Conservation (phyloP, 2,797 vertebrate species). For the Oryzias sinensis region DNA sequence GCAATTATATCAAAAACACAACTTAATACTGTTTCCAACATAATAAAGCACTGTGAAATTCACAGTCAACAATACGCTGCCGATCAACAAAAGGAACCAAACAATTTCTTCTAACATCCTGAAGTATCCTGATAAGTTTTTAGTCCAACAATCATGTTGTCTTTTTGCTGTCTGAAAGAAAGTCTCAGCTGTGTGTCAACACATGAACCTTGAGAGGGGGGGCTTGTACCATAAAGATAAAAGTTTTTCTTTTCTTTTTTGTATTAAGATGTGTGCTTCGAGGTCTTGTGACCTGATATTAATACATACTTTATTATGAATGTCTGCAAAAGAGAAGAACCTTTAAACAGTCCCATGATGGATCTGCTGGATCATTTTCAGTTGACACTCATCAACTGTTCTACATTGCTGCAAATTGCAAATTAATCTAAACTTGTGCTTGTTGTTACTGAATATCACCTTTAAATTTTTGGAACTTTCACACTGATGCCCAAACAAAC, state of each 20-base stretch:
- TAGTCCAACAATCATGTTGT: slow-evolving; percentile 41
- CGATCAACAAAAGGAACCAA: slow-evolving; percentile 21
- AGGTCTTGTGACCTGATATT: neutral
- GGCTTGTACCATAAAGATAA: slow-evolving; percentile 6
- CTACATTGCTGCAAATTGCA: too few species aligned
- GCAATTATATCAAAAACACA: slow-evolving; percentile 24
- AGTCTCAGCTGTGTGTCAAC: slow-evolving; percentile 4
- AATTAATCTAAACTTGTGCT: slow-evolving; percentile 17
- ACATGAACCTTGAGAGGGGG: neutral
- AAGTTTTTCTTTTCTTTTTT: neutral
- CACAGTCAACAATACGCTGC: slow-evolving; percentile 36
- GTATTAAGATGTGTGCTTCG: neutral
- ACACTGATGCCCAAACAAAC: slow-evolving; percentile 1
- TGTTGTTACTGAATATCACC: slow-evolving; percentile 14
- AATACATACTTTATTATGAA: neutral
- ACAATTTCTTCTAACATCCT: slow-evolving; percentile 40
- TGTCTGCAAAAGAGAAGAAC: too few species aligned
- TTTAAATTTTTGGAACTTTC: slow-evolving; percentile 6
- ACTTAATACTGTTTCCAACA: slow-evolving; percentile 18
- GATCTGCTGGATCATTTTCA: neutral
- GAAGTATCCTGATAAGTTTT: slow-evolving; percentile 28
- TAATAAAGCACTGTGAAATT: slow-evolving; percentile 14
- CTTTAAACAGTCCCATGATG: neutral
- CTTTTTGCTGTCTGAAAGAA: slow-evolving; percentile 3
- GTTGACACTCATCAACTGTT: neutral